Percentiles rank a stretch among this genome's conserved stretches.
These are phyloP conservation scores for Parnassius orleans DNA, from an alignment of 2,888 invertebrate genomes.

Conservation along the genomic window DNA sequence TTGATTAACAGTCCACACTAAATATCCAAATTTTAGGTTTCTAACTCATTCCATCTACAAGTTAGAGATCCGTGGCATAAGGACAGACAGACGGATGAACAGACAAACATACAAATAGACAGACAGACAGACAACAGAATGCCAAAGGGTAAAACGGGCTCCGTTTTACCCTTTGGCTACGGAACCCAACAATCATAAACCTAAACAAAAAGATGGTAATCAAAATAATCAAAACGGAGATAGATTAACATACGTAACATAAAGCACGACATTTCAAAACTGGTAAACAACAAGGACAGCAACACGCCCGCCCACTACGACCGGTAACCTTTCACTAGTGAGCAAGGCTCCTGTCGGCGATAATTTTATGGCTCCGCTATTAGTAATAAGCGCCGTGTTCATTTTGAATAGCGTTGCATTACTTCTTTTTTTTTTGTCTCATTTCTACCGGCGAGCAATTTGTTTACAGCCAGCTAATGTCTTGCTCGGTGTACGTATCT, in stretches of 20 bases:
- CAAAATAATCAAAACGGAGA: slow-evolving; percentile 13
- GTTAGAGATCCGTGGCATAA: too few species aligned
- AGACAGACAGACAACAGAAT: too few species aligned
- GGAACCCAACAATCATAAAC: too few species aligned
- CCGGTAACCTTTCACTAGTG: slow-evolving; percentile 34
- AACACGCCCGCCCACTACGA: slow-evolving; percentile 34
- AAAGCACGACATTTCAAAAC: slow-evolving; percentile 32
- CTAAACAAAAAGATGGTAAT: neutral
- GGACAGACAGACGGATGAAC: too few species aligned
- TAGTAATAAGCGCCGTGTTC: slow-evolving; percentile 24
- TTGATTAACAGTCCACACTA: too few species aligned
- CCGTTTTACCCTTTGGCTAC: too few species aligned
- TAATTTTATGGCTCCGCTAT: slow-evolving; percentile 29
- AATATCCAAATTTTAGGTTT: too few species aligned
- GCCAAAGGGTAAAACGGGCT: too few species aligned
- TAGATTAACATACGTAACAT: slow-evolving; percentile 22
- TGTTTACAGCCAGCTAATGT: slow-evolving; percentile 24
- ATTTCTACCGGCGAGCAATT: slow-evolving; percentile 17
- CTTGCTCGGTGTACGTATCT: slow-evolving; percentile 10
- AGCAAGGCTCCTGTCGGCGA: slow-evolving; percentile 29
- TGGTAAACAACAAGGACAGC: slow-evolving; percentile 34
- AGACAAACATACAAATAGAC: too few species aligned
- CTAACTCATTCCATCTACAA: too few species aligned
- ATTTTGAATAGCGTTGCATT: slow-evolving; percentile 23
- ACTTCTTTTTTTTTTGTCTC: slow-evolving; percentile 10